Conservation (phyloP, 2,797 vertebrate species). For the Echiichthys vipera region DNA sequence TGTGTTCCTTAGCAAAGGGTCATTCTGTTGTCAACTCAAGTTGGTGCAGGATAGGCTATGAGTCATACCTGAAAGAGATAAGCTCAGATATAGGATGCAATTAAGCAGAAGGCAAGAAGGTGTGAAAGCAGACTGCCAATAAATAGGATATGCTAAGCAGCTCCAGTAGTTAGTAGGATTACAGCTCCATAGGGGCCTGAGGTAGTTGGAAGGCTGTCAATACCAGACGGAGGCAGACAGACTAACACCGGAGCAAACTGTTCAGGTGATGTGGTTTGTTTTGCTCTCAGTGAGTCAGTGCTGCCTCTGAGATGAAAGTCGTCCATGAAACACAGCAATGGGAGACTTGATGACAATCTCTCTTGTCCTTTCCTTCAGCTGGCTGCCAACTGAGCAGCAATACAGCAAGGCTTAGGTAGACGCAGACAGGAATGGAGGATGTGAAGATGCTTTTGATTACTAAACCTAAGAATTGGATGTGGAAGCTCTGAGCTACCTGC, state of each 20-base stretch:
- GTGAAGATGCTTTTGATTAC: conserved; percentile 66
- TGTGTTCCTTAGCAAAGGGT: not conserved
- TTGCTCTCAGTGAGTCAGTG: conserved; percentile 53
- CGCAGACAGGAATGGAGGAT: conserved; percentile 37
- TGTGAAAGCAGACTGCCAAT: conserved; percentile 60
- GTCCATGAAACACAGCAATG: conserved; percentile 37
- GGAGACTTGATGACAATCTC: conserved; percentile 61
- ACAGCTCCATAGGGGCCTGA: conserved; percentile 56
- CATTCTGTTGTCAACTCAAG: not conserved
- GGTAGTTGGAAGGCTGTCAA: conserved; percentile 63
- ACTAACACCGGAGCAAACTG: conserved; percentile 60
- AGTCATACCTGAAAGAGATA: conserved; percentile 37
- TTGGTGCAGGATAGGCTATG: not conserved
- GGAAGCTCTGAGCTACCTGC: conserved; percentile 58
- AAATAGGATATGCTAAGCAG: conserved; percentile 64
- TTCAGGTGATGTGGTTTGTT: conserved; percentile 58
- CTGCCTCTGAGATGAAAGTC: conserved; percentile 60
- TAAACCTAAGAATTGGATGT: conserved; percentile 48
- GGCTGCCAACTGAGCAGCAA: conserved; percentile 53
- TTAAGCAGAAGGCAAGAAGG: conserved; percentile 49
- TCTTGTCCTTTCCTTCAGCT: conserved; percentile 58
- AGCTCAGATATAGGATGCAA: conserved; percentile 41
- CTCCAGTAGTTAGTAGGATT: conserved; percentile 50
- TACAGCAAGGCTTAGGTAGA: conserved; percentile 42
- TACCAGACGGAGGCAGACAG: conserved; percentile 65